Percentiles rank a stretch among this genome's conserved stretches.
Conservation (phyloP, 37 sponge, comb jelly and placozoan genomes). For the Ephydatia muelleri region DNA sequence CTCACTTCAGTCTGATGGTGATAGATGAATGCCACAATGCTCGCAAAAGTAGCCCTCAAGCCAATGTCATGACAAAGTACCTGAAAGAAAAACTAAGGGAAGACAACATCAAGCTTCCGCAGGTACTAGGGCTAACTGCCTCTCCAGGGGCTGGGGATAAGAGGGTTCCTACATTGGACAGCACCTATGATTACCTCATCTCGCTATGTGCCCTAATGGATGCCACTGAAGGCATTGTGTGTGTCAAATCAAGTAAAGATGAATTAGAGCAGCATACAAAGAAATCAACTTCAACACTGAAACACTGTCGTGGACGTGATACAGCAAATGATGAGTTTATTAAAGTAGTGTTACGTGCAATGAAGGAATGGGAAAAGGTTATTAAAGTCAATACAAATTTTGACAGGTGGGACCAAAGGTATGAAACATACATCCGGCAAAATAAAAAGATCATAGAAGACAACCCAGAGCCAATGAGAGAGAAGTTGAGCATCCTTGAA, state of each 20-base stretch:
- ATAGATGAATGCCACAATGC: conserved; percentile 90
- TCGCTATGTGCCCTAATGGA: conserved; percentile 64
- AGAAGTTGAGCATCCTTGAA: conserved; percentile 18
- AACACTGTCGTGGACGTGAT: background rate
- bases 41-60: conserved; percentile 53
- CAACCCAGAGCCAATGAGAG: conserved; percentile 13
- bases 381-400: background rate
- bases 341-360: background rate
- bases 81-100: conserved; percentile 20
- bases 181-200: conserved; percentile 41
- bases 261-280: conserved; percentile 35
- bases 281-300: background rate
- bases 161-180: background rate
- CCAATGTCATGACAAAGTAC: conserved; percentile 46
- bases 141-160: conserved; percentile 70
- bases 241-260: conserved; percentile 9
- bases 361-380: conserved; percentile 6
- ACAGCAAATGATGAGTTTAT: conserved; percentile 3
- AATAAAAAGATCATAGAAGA: conserved; percentile 14
- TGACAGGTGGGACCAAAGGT: conserved; percentile 21
- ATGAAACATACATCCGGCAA: conserved; percentile 29
- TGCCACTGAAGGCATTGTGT: conserved; percentile 55
- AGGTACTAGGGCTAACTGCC: conserved; percentile 67
- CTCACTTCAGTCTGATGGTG: conserved; percentile 65
- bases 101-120: conserved; percentile 19